A percentile compares a stretch with the other conserved stretches of the same genome.
Evolutionary conservation across 1,140 invertebrate species (phyloP).

Genomic region (Drosophila baimaii): DNA sequence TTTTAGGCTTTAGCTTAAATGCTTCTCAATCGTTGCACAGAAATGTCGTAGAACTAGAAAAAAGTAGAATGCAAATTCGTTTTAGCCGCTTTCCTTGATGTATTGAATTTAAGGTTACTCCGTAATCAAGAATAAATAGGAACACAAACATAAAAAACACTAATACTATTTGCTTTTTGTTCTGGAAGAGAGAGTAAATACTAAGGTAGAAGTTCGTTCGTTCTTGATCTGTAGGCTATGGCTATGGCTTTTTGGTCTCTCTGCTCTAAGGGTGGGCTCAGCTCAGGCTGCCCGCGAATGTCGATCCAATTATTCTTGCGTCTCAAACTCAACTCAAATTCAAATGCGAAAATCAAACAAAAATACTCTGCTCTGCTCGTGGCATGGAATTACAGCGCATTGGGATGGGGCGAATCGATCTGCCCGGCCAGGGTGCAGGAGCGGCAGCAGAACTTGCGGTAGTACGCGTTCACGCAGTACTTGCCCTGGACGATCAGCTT

Average conservation of each 20-base stretch:
- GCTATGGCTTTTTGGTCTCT: conserved; percentile 69
- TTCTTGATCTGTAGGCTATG: conserved; percentile 63
- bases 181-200: conserved; percentile 61
- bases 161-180: conserved; percentile 77
- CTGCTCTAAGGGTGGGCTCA: conserved; percentile 40
- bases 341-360: conserved; percentile 56
- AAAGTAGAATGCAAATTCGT: conserved; percentile 70
- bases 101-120: conserved; percentile 69
- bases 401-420: conserved; percentile 68
- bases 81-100: conserved; percentile 73
- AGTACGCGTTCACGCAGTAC: conserved; percentile 94
- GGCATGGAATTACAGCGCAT: conserved; percentile 70
- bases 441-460: conserved; percentile 96
- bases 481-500: conserved; percentile 91
- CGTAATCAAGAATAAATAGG: conserved; percentile 78
- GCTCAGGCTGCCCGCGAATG: conserved; percentile 26
- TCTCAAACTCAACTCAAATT: conserved; percentile 66
- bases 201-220: conserved; percentile 57
- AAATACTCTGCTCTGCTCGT: conserved; percentile 37
- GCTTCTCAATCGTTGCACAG: conserved; percentile 75
- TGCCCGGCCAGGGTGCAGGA: conserved; percentile 94
- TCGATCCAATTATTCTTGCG: conserved; percentile 54
- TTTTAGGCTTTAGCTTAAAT: conserved; percentile 79
- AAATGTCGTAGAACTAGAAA: conserved; percentile 69
- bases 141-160: conserved; percentile 76